Evolutionary conservation across 1,140 invertebrate genomes (phyloP).

Genomic region (Drosophila melanica): DNA sequence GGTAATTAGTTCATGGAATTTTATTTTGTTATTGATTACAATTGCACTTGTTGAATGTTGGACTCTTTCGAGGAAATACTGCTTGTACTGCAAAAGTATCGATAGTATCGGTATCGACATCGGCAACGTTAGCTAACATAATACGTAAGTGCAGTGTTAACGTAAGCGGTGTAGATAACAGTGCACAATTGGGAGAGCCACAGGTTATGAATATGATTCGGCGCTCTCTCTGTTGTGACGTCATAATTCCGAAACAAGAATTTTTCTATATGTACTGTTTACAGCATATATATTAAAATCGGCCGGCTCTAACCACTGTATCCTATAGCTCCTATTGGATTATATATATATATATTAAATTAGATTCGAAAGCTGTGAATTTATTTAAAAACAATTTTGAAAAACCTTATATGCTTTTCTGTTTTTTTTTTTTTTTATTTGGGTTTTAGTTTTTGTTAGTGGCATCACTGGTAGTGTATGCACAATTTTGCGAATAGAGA

Average conservation of each 20-base stretch:
- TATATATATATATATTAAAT: too few relatives aligned
- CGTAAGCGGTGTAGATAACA: not conserved
- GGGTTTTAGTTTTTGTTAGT: not conserved
- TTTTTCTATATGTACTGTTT: too few relatives aligned
- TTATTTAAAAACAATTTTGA: too few relatives aligned
- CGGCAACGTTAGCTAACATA: not conserved
- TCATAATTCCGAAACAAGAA: too few relatives aligned
- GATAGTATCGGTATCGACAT: conserved; percentile 18
- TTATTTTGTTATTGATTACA: conserved; percentile 25
- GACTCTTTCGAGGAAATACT: conserved; percentile 20
- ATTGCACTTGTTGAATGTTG: conserved; percentile 52
- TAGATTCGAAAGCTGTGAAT: too few relatives aligned
- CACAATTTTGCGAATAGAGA: not conserved
- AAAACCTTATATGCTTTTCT: too few relatives aligned
- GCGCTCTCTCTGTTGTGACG: too few relatives aligned
- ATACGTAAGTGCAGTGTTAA: not conserved
- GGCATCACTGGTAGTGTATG: not conserved
- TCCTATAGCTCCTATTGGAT: too few relatives aligned
- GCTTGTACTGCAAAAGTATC: conserved; percentile 13
- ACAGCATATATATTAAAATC: too few relatives aligned
- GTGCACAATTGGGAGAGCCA: not conserved
- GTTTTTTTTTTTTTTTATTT: too few relatives aligned
- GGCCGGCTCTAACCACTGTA: too few relatives aligned
- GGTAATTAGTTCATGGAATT: conserved; percentile 6
- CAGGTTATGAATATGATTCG: too few relatives aligned